Base-by-base conservation (phyloP, 1,140 invertebrate genomes). In the Pemphigus obesinymphae region DNA sequence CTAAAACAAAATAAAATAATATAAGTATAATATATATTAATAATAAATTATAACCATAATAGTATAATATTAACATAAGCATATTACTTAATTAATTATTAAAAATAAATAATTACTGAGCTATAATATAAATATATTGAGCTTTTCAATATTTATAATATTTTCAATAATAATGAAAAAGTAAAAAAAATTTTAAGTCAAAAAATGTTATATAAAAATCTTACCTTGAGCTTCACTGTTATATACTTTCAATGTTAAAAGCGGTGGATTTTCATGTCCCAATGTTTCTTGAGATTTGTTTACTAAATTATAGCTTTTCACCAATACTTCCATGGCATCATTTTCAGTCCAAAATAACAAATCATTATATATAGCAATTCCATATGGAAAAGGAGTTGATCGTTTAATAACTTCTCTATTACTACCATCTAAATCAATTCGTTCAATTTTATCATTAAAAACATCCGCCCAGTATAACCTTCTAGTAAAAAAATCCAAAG, bases 211-310 rank as follows among this genome's bases (percentile, higher is more conserved):
- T 80, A 75, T 61, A 75, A 82, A 83, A 86, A 85, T 85, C 90
- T 89, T 90, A 26, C 84, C 85, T 83, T 90, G 88, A 29, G 87
- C 85, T 15, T 87, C 85, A 58, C 86, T 86, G 81, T 91, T 89
- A 85, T 90, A 92, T 3, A 92, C 87, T 85, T 89, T 89, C 6
- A 94, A 87, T 85, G 92, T 90, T 87, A 89, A 91, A 40, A 92
- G 85, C 76, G 90, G 90, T 40, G 89, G 87, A 86, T 90, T 90
- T 85, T 89, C 88, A 20, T 86, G 82, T 82, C 87, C 86, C 68
- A 90, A 82, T 40, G 86, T 86, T n/a, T 88, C 83, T 50, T 84
- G 83, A 82, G 86, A 87, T 85, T 87, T 88, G 13, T 84, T 85
- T 15, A 82, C 83, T 40, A 88, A 84, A 83, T 88, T 86, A 80